phyloP scores from a whole-genome alignment of 2,797 vertebrate genomes.

The Amniataba percoides region DNA sequence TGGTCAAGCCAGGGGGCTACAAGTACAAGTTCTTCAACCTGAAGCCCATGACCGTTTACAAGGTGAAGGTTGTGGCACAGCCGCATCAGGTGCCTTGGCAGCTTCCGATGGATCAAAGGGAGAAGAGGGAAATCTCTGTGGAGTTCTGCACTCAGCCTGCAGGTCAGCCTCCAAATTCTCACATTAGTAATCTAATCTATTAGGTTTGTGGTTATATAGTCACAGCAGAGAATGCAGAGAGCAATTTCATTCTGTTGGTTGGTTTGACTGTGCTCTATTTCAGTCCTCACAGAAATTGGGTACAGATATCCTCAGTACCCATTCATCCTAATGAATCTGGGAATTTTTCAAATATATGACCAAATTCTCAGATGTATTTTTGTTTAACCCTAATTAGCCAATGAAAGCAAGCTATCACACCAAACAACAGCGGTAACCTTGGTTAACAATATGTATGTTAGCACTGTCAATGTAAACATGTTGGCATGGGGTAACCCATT shows the following conservation, averaged over 20 bases:
- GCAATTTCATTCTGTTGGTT: not conserved
- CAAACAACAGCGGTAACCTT: not conserved
- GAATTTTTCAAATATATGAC: not conserved
- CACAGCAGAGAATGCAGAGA: not conserved
- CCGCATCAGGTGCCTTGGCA: conserved; percentile 99
- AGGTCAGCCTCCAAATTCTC: conserved; percentile 84
- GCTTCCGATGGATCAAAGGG: conserved; percentile 94
- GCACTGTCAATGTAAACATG: not conserved
- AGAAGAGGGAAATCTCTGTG: conserved; percentile 93
- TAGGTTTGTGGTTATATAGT: not conserved
- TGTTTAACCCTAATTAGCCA: not conserved
- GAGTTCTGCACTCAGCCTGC: conserved; percentile 96
- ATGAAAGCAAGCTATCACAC: not conserved
- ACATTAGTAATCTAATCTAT: not conserved
- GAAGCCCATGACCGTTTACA: conserved; percentile 93
- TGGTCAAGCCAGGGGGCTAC: conserved; percentile 93
- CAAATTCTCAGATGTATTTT: not conserved
- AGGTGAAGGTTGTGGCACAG: conserved; percentile 93
- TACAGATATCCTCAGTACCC: not conserved
- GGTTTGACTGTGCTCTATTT: not conserved
- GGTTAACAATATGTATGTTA: too few species aligned
- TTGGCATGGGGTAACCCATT: not conserved
- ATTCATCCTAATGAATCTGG: not conserved
- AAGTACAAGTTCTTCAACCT: conserved; percentile 95
- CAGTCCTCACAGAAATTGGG: not conserved